Evolutionary conservation across 2,888 invertebrate species (phyloP).

Genomic region (Oscheius sp.): DNA sequence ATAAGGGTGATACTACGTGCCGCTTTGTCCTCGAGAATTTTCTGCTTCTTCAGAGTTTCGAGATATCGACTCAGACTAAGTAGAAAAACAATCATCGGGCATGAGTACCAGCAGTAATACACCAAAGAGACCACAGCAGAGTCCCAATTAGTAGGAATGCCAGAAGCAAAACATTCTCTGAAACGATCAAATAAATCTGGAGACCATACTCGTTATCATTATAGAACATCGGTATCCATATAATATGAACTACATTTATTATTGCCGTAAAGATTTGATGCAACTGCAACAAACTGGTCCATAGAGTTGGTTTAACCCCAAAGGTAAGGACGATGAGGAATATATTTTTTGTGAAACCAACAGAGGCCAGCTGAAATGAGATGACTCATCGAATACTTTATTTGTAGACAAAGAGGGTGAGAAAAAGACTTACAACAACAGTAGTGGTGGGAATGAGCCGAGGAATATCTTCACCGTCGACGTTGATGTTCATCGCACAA

Average conservation of each 20-base stretch:
- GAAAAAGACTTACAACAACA: not conserved
- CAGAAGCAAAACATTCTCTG: not conserved
- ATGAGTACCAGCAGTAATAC: constrained; percentile 4
- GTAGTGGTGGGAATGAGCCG: not conserved
- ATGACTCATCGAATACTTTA: no score
- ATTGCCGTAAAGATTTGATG: not conserved
- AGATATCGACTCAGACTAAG: not conserved
- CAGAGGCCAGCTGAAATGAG: not conserved
- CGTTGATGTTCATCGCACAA: no score
- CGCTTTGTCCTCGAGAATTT: not conserved
- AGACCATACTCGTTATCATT: not conserved
- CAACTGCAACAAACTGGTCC: not conserved
- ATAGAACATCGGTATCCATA: not conserved
- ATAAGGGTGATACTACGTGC: not conserved
- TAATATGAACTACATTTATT: not conserved
- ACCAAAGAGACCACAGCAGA: not conserved
- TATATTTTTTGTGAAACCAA: not conserved
- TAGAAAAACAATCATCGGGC: not conserved
- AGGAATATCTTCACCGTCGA: not conserved
- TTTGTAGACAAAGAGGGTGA: no score
- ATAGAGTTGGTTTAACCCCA: not conserved
- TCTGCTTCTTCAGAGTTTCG: not conserved
- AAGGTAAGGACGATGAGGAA: not conserved
- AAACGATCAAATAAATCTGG: not conserved
- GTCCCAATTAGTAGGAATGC: not conserved